Percentiles rank a stretch among this genome's conserved stretches.
These are phyloP conservation scores for Phalloptychus januarius DNA, from an alignment of 2,797 vertebrate genomes.

Conservation along the genomic window DNA sequence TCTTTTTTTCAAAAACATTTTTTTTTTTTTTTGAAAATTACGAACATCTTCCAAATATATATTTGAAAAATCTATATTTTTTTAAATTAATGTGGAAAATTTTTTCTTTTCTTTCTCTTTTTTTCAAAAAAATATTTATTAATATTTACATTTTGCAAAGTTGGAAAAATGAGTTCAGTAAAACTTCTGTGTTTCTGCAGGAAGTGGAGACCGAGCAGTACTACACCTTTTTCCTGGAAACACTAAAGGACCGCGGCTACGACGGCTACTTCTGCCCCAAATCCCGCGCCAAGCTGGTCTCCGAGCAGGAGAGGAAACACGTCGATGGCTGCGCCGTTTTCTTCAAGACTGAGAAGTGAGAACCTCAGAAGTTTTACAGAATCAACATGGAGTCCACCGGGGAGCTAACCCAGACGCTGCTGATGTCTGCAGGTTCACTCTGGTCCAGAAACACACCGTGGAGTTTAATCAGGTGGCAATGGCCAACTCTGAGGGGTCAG, in stretches of 20 bases:
- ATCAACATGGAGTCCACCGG: not conserved
- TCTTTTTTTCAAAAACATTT: no score
- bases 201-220: constrained; percentile 99
- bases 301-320: constrained; percentile 96
- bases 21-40: no score
- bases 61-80: no score
- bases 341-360: constrained; percentile 97
- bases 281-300: constrained; percentile 99
- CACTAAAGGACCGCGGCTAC: constrained; percentile 94
- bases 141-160: no score
- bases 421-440: constrained; percentile 83
- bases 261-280: constrained; percentile 99
- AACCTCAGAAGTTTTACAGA: not conserved
- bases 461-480: constrained; percentile 99
- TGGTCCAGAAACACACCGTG: constrained; percentile 96
- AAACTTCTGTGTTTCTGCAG: constrained; percentile 68
- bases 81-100: not conserved
- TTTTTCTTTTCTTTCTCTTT: no score
- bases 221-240: constrained; percentile 94
- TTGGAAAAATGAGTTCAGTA: fast-evolving
- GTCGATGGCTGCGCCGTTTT: constrained; percentile 98
- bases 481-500: constrained; percentile 98
- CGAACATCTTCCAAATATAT: no score
- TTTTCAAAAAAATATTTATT: no score
- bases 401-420: not conserved